phyloP scores from a whole-genome alignment of 1,140 invertebrate species.

The Calycopis cecrops region DNA sequence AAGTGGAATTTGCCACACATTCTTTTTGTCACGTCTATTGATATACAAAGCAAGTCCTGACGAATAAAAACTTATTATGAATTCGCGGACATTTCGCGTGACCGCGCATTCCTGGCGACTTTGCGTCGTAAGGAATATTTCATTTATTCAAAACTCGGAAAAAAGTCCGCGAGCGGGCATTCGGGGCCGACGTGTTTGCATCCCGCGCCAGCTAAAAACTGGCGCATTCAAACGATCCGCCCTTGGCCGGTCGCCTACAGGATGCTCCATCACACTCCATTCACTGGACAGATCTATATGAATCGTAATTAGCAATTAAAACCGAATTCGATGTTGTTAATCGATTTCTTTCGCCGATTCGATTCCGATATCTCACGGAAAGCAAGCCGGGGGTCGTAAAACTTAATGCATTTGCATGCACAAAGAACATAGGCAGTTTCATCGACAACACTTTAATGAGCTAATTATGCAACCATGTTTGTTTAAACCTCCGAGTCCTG shows the following conservation, averaged over 20 bases:
- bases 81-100: slow-evolving; percentile 9
- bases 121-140: slow-evolving; percentile 52
- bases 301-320: slow-evolving; percentile 34
- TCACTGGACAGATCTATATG: slow-evolving; percentile 24
- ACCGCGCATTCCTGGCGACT: slow-evolving; percentile 24
- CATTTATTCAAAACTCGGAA: slow-evolving; percentile 55
- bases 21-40: slow-evolving; percentile 4
- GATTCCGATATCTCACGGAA: slow-evolving; percentile 1
- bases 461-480: slow-evolving; percentile 7
- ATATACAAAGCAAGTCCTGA: not conserved
- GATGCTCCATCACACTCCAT: slow-evolving; percentile 26
- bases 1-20: not conserved
- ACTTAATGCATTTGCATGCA: not conserved
- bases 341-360: slow-evolving; percentile 24
- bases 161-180: slow-evolving; percentile 37
- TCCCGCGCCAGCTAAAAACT: slow-evolving; percentile 44
- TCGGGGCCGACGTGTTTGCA: slow-evolving; percentile 43
- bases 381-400: not conserved
- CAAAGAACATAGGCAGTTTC: too few relatives aligned
- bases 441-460: not conserved
- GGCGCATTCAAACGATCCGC: slow-evolving; percentile 41
- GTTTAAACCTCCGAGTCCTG: not conserved
- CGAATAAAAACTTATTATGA: slow-evolving; percentile 12
- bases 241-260: slow-evolving; percentile 20
- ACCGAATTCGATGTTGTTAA: slow-evolving; percentile 29